These are phyloP conservation scores for Hyles lineata DNA, from an alignment of 2,888 invertebrate genomes.

Conservation along the genomic window DNA sequence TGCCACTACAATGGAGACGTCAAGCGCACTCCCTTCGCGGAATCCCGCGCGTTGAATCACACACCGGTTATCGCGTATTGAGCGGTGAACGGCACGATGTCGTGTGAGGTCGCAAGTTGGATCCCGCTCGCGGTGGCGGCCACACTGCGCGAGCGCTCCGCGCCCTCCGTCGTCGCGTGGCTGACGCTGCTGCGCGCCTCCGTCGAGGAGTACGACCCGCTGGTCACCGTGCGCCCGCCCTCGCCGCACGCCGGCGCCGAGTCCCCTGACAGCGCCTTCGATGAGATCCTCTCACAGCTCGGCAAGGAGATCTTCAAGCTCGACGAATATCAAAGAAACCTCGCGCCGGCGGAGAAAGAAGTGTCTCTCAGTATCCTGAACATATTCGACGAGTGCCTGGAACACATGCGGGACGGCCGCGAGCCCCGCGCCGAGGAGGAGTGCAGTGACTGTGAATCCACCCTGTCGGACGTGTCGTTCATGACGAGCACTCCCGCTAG, in stretches of 20 bases:
- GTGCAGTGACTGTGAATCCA: conserved; percentile 68
- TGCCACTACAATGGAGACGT: conserved; percentile 51
- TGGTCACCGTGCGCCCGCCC: conserved; percentile 60
- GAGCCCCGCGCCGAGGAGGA: conserved; percentile 42
- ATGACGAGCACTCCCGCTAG: conserved; percentile 67
- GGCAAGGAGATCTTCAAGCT: conserved; percentile 80
- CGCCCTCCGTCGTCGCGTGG: conserved; percentile 76
- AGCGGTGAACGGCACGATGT: conserved; percentile 60
- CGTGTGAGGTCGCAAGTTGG: conserved; percentile 79
- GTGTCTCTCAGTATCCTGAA: conserved; percentile 77
- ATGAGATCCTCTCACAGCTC: conserved; percentile 78
- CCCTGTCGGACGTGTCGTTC: conserved; percentile 63
- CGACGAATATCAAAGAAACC: conserved; percentile 74
- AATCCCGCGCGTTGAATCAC: conserved; percentile 78
- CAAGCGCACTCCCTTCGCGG: conserved; percentile 74
- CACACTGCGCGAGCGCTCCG: conserved; percentile 72
- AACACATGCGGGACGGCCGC: conserved; percentile 63
- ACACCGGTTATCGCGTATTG: conserved; percentile 79
- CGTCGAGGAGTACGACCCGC: conserved; percentile 78
- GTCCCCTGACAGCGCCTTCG: conserved; percentile 72
- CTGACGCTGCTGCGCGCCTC: conserved; percentile 67
- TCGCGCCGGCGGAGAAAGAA: conserved; percentile 63
- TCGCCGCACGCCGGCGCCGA: conserved; percentile 46
- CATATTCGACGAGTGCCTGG: conserved; percentile 79
- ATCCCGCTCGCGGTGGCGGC: conserved; percentile 79